Percentiles rank a stretch among this genome's conserved stretches.
phyloP scores from a whole-genome alignment of 2,797 vertebrate genomes.

The Bradypus variegatus region DNA sequence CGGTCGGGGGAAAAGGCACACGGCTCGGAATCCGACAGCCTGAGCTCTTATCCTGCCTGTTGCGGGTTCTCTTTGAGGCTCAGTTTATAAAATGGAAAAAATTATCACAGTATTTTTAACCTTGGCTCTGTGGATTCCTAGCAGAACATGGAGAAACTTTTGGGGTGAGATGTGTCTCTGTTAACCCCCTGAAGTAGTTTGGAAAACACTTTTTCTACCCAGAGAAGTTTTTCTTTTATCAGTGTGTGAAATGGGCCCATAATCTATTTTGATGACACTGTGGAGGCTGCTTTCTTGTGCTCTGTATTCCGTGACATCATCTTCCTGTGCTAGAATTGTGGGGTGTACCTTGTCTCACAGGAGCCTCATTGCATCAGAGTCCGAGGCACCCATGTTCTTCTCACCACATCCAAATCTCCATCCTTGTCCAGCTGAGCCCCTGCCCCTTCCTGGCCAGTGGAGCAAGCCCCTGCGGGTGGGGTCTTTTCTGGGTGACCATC shows the following conservation, averaged over 20 bases:
- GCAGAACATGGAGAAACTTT: background rate
- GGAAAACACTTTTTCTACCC: background rate
- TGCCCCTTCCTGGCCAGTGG: background rate
- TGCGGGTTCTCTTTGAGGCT: background rate
- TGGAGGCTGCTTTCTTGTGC: constrained; percentile 35
- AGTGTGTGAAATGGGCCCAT: background rate
- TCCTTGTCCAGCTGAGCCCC: constrained; percentile 80
- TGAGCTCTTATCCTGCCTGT: background rate
- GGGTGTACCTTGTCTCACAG: constrained; percentile 78
- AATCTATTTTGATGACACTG: constrained; percentile 80
- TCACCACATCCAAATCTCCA: constrained; percentile 85
- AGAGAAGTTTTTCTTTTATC: background rate
- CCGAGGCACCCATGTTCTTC: constrained; percentile 70
- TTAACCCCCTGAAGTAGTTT: background rate
- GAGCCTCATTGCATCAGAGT: background rate
- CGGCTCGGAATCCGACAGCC: background rate
- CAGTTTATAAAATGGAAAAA: background rate
- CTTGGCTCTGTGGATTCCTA: background rate
- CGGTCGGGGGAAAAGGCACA: background rate
- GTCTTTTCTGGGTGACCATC: background rate
- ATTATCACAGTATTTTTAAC: background rate
- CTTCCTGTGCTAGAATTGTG: constrained; percentile 80
- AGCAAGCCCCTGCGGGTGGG: background rate
- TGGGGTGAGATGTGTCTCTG: background rate
- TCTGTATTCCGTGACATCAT: constrained; percentile 61